Base-by-base conservation (phyloP, 2,888 invertebrate genomes). In the Cosmorhoe ocellata region DNA sequence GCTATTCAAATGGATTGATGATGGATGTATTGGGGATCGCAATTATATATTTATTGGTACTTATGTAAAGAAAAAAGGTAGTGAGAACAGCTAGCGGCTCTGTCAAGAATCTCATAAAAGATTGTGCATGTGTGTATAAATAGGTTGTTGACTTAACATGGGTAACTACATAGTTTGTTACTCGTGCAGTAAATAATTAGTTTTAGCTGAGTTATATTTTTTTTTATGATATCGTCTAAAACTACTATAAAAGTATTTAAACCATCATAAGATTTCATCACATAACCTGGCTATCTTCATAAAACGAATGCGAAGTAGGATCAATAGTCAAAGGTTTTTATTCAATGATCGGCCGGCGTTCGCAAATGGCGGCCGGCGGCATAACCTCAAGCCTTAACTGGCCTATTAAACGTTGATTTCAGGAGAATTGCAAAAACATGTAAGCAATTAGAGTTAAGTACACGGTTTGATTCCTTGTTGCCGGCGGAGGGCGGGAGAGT, bases 381-480 rank as follows among this genome's bases (percentile, higher is more conserved):
- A 56, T 52, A 54, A 46, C 57, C 57, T 58, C 38, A 32, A 59
- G 58, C 58, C 54, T 63, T 69, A 71, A 68, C 73, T 61, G 64
- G 66, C 64, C 74, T 69, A 72, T 76, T 74, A 74, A 75, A 70
- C 62, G 67, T 69, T 60, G 59, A 73, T 74, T 77, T 76, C 75
- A 69, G 70, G 73, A 57, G 70, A 74, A 79, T 76, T 68, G 76
- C 72, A 69, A 77, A 79, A 76, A 74, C 75, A 76, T 69, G 74
- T 76, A 59, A 71, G 81, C 80, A 81, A 84, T 83, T 81, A 80
- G 74, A 76, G 58, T 66, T 79, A 79, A 79, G 78, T 71, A 71
- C 71, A 61, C 56, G 74, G 74, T 74, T 79, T 74, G 74, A 76
- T 77, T 79, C 74, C 81, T 77, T 67, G 77, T 77, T 74, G 74